phyloP scores from a whole-genome alignment of 2,888 invertebrate species.

The Eulithis prunata region DNA sequence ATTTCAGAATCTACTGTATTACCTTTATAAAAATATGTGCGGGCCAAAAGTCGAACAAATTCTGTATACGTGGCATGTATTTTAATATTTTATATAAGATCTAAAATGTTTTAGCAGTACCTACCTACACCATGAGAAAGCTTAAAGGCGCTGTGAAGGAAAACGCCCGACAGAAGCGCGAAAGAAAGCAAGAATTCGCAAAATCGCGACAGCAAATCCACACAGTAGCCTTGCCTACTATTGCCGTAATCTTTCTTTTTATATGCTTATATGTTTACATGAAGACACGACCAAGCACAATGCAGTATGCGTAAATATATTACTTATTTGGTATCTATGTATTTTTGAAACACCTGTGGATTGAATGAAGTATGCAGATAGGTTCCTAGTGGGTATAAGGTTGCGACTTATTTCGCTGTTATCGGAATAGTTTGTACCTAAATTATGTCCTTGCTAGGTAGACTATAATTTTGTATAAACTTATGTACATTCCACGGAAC shows the following conservation, averaged over 20 bases:
- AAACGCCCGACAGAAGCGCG: slow-evolving; percentile 92
- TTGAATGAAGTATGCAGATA: neutral
- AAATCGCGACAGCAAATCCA: slow-evolving; percentile 91
- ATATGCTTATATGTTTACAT: slow-evolving; percentile 91
- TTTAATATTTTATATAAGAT: neutral
- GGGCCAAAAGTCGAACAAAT: too few relatives aligned
- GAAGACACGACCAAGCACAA: slow-evolving; percentile 88
- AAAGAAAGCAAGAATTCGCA: slow-evolving; percentile 92
- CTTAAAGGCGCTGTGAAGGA: slow-evolving; percentile 93
- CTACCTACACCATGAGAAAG: slow-evolving; percentile 86
- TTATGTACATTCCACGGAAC: slow-evolving; percentile 16
- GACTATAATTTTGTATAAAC: slow-evolving; percentile 15
- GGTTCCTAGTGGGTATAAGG: neutral
- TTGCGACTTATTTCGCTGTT: slow-evolving; percentile 17
- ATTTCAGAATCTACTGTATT: too few relatives aligned
- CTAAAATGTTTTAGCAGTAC: slow-evolving; percentile 47
- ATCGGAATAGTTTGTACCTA: slow-evolving; percentile 1
- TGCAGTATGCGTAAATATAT: slow-evolving; percentile 66
- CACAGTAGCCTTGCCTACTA: slow-evolving; percentile 90
- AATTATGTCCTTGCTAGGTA: neutral
- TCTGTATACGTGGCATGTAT: slow-evolving; percentile 20
- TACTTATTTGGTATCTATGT: neutral
- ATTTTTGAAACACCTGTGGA: slow-evolving; percentile 9
- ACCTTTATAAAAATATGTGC: too few relatives aligned
- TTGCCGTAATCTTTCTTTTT: slow-evolving; percentile 87